Conservation (phyloP, 2,797 vertebrate species). For the Miichthys miiuy region DNA sequence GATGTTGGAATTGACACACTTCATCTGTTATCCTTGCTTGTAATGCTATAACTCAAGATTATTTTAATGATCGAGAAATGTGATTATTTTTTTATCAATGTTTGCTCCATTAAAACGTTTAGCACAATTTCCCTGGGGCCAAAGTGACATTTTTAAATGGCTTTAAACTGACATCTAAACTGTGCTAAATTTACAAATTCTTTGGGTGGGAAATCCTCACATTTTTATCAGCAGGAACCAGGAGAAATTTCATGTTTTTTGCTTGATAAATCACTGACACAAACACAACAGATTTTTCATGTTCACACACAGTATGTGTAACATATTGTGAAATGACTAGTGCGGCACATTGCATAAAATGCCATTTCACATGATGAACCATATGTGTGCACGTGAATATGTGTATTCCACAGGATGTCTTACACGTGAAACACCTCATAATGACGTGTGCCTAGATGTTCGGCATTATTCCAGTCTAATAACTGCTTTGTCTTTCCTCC, state of each 20-base stretch:
- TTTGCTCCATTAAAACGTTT: neutral
- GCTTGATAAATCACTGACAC: neutral
- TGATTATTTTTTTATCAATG: neutral
- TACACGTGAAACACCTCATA: neutral
- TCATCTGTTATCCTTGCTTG: neutral
- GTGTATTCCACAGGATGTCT: too few relatives aligned
- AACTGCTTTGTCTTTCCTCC: slow-evolving; percentile 21
- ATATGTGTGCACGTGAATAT: too few relatives aligned
- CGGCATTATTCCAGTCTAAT: neutral
- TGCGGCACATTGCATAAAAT: neutral
- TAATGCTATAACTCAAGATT: neutral
- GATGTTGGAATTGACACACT: neutral
- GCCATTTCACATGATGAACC: neutral
- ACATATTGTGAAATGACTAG: neutral
- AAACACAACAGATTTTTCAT: too few relatives aligned
- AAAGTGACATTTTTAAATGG: neutral
- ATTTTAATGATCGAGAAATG: neutral
- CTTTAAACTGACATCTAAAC: neutral
- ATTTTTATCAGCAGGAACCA: neutral
- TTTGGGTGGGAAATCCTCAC: neutral
- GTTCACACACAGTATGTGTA: neutral
- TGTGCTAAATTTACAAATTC: neutral
- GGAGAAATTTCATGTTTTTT: neutral
- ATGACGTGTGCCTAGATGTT: neutral
- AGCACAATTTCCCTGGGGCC: neutral